These are phyloP conservation scores for Vulpes lagopus DNA, from an alignment of 2,113 vertebrate species.

Conservation along the genomic window DNA sequence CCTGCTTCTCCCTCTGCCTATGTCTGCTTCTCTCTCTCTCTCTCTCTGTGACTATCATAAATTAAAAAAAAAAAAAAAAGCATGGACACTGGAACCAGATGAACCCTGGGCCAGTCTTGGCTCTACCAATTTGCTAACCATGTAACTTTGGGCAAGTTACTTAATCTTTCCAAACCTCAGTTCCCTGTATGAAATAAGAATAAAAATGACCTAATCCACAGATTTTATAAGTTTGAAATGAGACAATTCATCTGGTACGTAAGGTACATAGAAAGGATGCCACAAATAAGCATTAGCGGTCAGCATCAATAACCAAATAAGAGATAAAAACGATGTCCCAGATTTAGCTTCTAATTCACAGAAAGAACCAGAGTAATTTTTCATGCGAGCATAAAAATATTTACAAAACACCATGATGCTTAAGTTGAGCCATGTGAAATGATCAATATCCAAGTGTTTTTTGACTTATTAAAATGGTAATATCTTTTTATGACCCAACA, in stretches of 20 bases:
- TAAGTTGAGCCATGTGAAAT: background rate
- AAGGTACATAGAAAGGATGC: background rate
- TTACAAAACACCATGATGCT: background rate
- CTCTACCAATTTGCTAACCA: background rate
- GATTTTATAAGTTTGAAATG: background rate
- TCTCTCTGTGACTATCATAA: too few relatives aligned
- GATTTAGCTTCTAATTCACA: background rate
- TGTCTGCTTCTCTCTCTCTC: too few relatives aligned
- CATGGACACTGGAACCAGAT: background rate
- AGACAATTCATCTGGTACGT: background rate
- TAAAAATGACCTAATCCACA: background rate
- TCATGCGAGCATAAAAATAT: background rate
- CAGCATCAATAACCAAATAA: background rate
- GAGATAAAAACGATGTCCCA: background rate
- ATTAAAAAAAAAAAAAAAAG: too few relatives aligned
- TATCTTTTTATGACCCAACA: background rate
- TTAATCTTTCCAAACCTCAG: background rate
- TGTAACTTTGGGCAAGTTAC: background rate
- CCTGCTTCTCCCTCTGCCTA: too few relatives aligned
- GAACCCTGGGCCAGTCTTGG: background rate
- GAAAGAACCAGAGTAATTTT: background rate
- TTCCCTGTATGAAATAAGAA: conserved; percentile 1
- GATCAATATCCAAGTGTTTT: background rate
- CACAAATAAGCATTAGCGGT: background rate
- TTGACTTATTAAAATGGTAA: background rate